A percentile compares a stretch with the other conserved stretches of the same genome.
Evolutionary conservation across 64 coral and sea anemone genomes (phyloP).

Genomic region (Cladopsammia gracilis): DNA sequence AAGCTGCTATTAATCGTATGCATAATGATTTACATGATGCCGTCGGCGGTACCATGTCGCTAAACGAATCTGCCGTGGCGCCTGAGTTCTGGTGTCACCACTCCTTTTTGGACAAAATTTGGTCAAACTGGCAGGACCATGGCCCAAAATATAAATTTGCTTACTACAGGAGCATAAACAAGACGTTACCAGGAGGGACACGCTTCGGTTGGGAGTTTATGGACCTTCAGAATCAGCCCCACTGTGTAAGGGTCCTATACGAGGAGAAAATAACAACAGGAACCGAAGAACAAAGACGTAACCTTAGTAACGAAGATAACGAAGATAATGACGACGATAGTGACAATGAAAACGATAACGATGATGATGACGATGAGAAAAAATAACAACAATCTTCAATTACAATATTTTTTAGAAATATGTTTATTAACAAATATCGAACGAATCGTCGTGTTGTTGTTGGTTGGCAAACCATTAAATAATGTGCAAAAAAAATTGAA

Average conservation of each 20-base stretch:
- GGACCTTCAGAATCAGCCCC: slow-evolving; percentile 72
- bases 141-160: slow-evolving; percentile 59
- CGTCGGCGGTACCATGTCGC: slow-evolving; percentile 60
- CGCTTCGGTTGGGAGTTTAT: slow-evolving; percentile 49
- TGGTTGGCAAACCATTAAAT: too few species aligned
- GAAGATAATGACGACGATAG: background rate
- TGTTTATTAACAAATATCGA: too few species aligned
- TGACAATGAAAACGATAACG: background rate
- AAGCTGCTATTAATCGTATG: slow-evolving; percentile 32
- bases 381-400: too few species aligned
- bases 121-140: slow-evolving; percentile 82
- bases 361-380: background rate
- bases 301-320: background rate
- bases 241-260: slow-evolving; percentile 66
- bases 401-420: too few species aligned
- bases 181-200: slow-evolving; percentile 50
- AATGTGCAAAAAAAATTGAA: too few species aligned
- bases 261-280: background rate
- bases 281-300: background rate
- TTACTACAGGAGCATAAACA: slow-evolving; percentile 1
- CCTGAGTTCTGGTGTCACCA: slow-evolving; percentile 86
- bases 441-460: too few species aligned
- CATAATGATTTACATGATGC: slow-evolving; percentile 73
- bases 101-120: slow-evolving; percentile 83
- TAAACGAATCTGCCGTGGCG: slow-evolving; percentile 41